These are phyloP conservation scores for Labeo rohita DNA, from an alignment of 2,113 vertebrate species.

Conservation along the genomic window DNA sequence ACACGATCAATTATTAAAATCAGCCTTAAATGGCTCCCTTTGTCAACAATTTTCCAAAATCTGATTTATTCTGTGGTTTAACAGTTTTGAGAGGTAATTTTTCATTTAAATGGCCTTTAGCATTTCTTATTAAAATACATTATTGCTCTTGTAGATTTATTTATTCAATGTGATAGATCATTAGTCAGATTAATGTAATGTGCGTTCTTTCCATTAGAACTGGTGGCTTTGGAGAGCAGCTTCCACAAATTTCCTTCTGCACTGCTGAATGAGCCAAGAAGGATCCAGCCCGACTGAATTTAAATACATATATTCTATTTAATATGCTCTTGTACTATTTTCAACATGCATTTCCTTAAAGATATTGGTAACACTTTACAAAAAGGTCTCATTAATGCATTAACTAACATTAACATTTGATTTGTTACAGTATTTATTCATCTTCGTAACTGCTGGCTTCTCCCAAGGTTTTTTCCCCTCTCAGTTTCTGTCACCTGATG, in stretches of 20 bases:
- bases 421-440: background rate
- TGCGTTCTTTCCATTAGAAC: conserved; percentile 69
- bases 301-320: conserved; percentile 13
- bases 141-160: conserved; percentile 81
- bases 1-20: conserved; percentile 82
- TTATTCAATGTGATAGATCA: conserved; percentile 81
- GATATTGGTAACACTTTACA: background rate
- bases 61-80: conserved; percentile 78
- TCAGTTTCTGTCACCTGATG: no score
- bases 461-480: background rate
- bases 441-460: background rate
- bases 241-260: conserved; percentile 43
- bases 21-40: conserved; percentile 69
- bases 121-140: conserved; percentile 84
- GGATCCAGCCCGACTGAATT: conserved; percentile 18
- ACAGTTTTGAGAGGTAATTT: conserved; percentile 78
- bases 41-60: conserved; percentile 72
- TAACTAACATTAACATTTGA: background rate
- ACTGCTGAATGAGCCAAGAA: conserved; percentile 45
- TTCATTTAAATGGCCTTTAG: conserved; percentile 79
- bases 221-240: conserved; percentile 60
- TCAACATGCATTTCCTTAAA: background rate
- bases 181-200: conserved; percentile 84
- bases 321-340: conserved; percentile 1
- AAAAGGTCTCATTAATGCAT: background rate